These are phyloP conservation scores for Cotesia typhae DNA, from an alignment of 1,140 invertebrate genomes.

Conservation along the genomic window DNA sequence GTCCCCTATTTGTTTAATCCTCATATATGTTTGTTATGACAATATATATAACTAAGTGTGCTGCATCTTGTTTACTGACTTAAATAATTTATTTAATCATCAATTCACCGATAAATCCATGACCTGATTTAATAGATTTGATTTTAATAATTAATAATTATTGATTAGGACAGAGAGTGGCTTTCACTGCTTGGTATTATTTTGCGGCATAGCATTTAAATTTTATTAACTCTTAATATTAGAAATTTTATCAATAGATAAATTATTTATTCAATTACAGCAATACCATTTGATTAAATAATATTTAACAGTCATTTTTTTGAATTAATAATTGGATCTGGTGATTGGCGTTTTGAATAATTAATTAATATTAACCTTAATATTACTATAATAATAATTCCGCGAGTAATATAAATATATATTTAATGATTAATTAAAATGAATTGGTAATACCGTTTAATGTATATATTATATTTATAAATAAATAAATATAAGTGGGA, in stretches of 20 bases:
- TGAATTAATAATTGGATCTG: too few relatives aligned
- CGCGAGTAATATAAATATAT: too few relatives aligned
- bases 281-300: slow-evolving; percentile 1
- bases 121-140: slow-evolving; percentile 7
- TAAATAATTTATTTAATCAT: too few relatives aligned
- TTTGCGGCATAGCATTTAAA: neutral
- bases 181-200: slow-evolving; percentile 34
- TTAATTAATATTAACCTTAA: too few relatives aligned
- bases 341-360: too few relatives aligned
- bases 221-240: neutral
- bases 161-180: slow-evolving; percentile 32
- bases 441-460: slow-evolving; percentile 3
- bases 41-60: slow-evolving; percentile 1
- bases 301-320: too few relatives aligned
- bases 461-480: slow-evolving; percentile 31
- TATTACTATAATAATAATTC: too few relatives aligned
- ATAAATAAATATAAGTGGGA: slow-evolving; percentile 30
- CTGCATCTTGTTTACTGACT: neutral
- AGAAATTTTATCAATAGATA: neutral
- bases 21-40: neutral
- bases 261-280: neutral
- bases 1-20: neutral
- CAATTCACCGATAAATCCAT: too few relatives aligned
- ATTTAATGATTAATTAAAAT: neutral
- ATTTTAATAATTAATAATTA: slow-evolving; percentile 6